These are phyloP conservation scores for Gobiocypris rarus DNA, from an alignment of 2,113 vertebrate genomes.

Conservation along the genomic window DNA sequence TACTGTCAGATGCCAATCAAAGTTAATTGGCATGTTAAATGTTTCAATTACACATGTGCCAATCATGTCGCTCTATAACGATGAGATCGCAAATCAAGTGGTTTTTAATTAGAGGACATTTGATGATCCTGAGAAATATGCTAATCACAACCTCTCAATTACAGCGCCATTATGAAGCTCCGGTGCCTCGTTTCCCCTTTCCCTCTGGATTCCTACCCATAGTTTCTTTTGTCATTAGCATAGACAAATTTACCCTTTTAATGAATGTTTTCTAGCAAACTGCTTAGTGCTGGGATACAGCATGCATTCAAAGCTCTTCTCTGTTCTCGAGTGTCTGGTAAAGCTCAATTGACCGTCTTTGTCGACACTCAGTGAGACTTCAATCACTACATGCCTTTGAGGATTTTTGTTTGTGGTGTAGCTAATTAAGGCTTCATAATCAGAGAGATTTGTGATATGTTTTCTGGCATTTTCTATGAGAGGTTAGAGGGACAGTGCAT, in stretches of 20 bases:
- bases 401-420: constrained; percentile 27
- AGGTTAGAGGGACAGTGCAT: constrained; percentile 38
- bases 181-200: constrained; percentile 38
- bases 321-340: constrained; percentile 38
- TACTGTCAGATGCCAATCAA: constrained; percentile 57
- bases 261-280: constrained; percentile 53
- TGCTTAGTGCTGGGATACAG: constrained; percentile 36
- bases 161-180: constrained; percentile 51
- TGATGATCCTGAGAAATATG: constrained; percentile 59
- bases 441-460: constrained; percentile 36
- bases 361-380: constrained; percentile 34
- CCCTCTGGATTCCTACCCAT: constrained; percentile 36
- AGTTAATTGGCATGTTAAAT: constrained; percentile 58
- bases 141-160: constrained; percentile 62
- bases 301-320: constrained; percentile 23
- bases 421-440: constrained; percentile 30
- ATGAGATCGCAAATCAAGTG: constrained; percentile 54
- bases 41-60: constrained; percentile 57
- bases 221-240: constrained; percentile 46
- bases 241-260: constrained; percentile 42
- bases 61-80: constrained; percentile 48
- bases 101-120: constrained; percentile 58
- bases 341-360: constrained; percentile 35
- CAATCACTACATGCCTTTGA: not conserved
- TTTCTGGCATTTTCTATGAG: constrained; percentile 30